Evolutionary conservation across 2,113 vertebrate genomes (phyloP).

Genomic region (Labeo catla): DNA sequence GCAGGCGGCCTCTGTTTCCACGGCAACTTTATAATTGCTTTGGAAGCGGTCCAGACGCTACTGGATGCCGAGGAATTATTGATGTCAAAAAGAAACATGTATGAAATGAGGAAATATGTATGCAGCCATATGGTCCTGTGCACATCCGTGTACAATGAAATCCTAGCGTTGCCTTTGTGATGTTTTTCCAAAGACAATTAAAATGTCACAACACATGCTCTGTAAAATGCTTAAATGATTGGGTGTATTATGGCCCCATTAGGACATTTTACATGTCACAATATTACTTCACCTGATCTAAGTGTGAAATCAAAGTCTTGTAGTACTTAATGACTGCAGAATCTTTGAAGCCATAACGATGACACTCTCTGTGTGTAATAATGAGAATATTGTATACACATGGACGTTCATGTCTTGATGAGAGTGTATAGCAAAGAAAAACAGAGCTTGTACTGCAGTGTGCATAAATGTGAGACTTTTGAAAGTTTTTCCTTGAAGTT

Average conservation of each 20-base stretch:
- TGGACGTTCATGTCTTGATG: neutral
- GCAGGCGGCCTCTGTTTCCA: constrained; percentile 89
- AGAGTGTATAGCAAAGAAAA: neutral
- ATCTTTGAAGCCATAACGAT: neutral
- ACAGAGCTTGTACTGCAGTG: neutral
- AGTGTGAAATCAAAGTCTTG: neutral
- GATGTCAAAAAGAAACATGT: constrained; percentile 91
- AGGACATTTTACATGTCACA: neutral
- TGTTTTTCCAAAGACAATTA: constrained; percentile 64
- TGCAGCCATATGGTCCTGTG: constrained; percentile 78
- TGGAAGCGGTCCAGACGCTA: constrained; percentile 87
- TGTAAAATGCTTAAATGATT: constrained; percentile 23
- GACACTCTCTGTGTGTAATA: neutral
- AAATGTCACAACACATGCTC: constrained; percentile 34
- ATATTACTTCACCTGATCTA: constrained; percentile 1
- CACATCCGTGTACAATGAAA: constrained; percentile 73
- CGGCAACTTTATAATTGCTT: constrained; percentile 98
- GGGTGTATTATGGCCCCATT: neutral
- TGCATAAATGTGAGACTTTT: neutral
- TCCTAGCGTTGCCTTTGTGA: constrained; percentile 69
- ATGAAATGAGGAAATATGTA: constrained; percentile 82
- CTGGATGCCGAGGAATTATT: constrained; percentile 88
- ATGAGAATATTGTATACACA: neutral
- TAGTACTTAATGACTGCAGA: neutral
- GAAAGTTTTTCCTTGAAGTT: neutral